Evolutionary conservation across 2,113 vertebrate species (phyloP).

Genomic region (Anseranas semipalmata): DNA sequence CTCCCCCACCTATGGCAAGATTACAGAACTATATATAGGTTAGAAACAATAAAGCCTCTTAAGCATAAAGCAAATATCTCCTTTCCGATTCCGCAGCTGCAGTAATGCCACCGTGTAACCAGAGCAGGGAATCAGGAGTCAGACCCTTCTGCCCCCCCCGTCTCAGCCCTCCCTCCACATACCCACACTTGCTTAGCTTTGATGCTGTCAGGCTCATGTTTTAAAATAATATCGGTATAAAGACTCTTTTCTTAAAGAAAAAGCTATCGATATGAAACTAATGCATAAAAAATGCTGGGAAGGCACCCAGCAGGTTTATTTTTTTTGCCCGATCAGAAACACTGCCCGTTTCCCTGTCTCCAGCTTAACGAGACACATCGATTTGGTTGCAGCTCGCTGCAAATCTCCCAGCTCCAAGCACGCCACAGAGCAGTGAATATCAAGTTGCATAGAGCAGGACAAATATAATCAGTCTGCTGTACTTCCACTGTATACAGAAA

Average conservation of each 20-base stretch:
- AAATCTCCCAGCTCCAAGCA: background rate
- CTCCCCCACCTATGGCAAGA: conserved; percentile 25
- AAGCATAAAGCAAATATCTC: conserved; percentile 44
- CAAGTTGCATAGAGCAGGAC: conserved; percentile 4
- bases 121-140: background rate
- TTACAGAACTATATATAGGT: conserved; percentile 69
- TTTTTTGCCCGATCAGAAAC: background rate
- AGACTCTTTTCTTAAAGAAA: background rate
- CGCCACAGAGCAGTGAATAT: background rate
- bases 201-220: background rate
- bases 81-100: conserved; percentile 7
- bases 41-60: conserved; percentile 66
- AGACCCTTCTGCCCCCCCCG: background rate
- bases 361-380: background rate
- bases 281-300: background rate
- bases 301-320: background rate
- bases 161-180: background rate
- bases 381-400: background rate
- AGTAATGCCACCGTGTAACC: background rate
- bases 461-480: conserved; percentile 1
- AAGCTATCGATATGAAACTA: background rate
- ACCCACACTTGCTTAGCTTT: background rate
- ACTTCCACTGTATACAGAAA: background rate
- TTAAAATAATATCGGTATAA: background rate
- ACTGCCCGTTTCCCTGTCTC: background rate